phyloP scores from a whole-genome alignment of 2,888 invertebrate genomes.

The Silvanus unidentatus region DNA sequence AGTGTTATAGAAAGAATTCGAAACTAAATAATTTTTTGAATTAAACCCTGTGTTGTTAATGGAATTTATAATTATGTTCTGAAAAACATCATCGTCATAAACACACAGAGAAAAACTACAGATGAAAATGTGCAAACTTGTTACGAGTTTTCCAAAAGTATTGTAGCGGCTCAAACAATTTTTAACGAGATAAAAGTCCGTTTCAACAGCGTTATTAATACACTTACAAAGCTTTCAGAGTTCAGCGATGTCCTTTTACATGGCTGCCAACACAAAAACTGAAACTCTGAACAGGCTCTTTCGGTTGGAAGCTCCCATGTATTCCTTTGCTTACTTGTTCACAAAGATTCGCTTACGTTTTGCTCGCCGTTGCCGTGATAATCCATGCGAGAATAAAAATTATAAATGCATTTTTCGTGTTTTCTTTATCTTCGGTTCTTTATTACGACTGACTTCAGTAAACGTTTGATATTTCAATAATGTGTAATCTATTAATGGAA shows the following conservation, averaged over 20 bases:
- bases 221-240: slow-evolving; percentile 37
- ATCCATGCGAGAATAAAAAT: slow-evolving; percentile 33
- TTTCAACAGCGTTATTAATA: slow-evolving; percentile 36
- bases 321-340: slow-evolving; percentile 20
- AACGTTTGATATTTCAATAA: slow-evolving; percentile 25
- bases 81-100: too few species aligned
- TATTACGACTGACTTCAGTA: slow-evolving; percentile 18
- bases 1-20: too few species aligned
- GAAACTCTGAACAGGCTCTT: slow-evolving; percentile 30
- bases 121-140: slow-evolving; percentile 2
- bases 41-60: too few species aligned
- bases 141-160: slow-evolving; percentile 10
- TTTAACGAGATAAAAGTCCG: slow-evolving; percentile 40
- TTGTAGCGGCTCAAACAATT: slow-evolving; percentile 32
- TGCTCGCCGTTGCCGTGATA: slow-evolving; percentile 24
- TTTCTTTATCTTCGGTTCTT: slow-evolving; percentile 10
- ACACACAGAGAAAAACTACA: background rate
- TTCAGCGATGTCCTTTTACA: slow-evolving; percentile 36
- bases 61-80: too few species aligned
- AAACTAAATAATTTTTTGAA: too few species aligned
- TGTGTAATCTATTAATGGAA: slow-evolving; percentile 23
- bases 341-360: slow-evolving; percentile 26
- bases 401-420: slow-evolving; percentile 35
- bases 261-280: slow-evolving; percentile 32
- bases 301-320: slow-evolving; percentile 26